Conservation (phyloP, 2,888 invertebrate genomes). For the Leucophenga maculata region DNA sequence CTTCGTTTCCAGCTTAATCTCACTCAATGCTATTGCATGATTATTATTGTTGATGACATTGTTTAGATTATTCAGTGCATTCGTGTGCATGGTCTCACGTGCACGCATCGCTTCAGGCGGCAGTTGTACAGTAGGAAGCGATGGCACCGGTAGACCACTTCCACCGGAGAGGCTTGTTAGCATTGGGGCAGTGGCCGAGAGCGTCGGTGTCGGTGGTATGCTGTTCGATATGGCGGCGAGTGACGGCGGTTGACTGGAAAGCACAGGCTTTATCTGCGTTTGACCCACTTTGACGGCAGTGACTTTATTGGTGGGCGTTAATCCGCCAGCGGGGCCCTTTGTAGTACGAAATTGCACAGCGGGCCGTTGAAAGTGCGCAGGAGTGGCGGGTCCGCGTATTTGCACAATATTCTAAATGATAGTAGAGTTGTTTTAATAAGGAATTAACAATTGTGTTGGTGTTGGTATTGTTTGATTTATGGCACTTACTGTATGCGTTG, state of each 20-base stretch:
- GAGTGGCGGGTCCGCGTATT: constrained; percentile 67
- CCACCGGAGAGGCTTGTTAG: constrained; percentile 67
- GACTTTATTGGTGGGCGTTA: constrained; percentile 65
- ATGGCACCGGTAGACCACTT: constrained; percentile 62
- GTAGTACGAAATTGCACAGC: constrained; percentile 70
- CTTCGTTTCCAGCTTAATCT: constrained; percentile 53
- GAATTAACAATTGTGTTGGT: neutral
- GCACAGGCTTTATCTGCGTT: constrained; percentile 70
- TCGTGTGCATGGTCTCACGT: constrained; percentile 59
- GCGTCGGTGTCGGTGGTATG: constrained; percentile 56
- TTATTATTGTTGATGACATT: constrained; percentile 51
- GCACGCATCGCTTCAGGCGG: constrained; percentile 60
- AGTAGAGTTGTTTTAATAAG: neutral
- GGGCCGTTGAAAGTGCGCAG: constrained; percentile 64
- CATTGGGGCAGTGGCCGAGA: constrained; percentile 53
- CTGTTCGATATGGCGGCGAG: constrained; percentile 67
- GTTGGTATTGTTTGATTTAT: constrained; percentile 42
- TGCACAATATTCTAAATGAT: constrained; percentile 68
- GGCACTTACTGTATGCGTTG: constrained; percentile 68
- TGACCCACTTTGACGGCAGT: constrained; percentile 71
- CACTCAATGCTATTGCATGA: constrained; percentile 28
- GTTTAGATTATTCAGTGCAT: constrained; percentile 48
- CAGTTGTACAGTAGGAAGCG: constrained; percentile 67
- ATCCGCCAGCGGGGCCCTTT: constrained; percentile 54
- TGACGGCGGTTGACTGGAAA: constrained; percentile 65